These are phyloP conservation scores for Paguma larvata DNA, from an alignment of 2,797 vertebrate species.

Conservation along the genomic window DNA sequence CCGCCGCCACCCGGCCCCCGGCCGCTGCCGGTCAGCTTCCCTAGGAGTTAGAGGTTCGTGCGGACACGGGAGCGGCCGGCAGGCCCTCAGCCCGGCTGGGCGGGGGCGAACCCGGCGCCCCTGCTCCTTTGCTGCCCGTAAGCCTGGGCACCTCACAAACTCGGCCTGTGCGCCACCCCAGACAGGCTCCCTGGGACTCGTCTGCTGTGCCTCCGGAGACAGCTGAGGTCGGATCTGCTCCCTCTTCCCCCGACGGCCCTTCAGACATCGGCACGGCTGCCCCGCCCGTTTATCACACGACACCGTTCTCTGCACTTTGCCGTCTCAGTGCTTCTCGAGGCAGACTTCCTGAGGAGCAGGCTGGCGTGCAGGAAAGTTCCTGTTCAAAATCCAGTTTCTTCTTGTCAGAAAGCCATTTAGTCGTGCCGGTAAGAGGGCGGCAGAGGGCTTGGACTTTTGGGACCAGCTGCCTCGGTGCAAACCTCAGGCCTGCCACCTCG, in stretches of 20 bases:
- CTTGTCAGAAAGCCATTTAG: not conserved
- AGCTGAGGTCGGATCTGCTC: not conserved
- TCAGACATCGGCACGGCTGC: not conserved
- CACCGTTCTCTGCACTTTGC: not conserved
- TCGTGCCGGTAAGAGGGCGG: accelerated
- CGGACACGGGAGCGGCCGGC: not conserved
- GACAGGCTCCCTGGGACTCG: not conserved
- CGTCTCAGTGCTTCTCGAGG: not conserved
- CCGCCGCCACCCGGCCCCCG: not conserved
- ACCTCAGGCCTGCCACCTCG: not conserved
- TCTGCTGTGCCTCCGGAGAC: not conserved
- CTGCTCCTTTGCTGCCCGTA: not conserved
- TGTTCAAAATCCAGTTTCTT: not conserved
- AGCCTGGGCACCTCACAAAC: accelerated
- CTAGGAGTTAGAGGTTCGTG: not conserved
- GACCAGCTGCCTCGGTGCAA: not conserved
- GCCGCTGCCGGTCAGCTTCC: not conserved
- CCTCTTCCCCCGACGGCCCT: not conserved
- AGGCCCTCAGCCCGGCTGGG: not conserved
- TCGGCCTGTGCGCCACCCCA: not conserved
- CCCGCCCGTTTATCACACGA: not conserved
- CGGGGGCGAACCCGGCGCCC: not conserved
- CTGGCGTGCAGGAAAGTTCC: not conserved
- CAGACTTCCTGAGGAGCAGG: not conserved
- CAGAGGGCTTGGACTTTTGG: not conserved